Evolutionary conservation across 2,797 vertebrate genomes (phyloP).

Genomic region (Falco biarmicus): DNA sequence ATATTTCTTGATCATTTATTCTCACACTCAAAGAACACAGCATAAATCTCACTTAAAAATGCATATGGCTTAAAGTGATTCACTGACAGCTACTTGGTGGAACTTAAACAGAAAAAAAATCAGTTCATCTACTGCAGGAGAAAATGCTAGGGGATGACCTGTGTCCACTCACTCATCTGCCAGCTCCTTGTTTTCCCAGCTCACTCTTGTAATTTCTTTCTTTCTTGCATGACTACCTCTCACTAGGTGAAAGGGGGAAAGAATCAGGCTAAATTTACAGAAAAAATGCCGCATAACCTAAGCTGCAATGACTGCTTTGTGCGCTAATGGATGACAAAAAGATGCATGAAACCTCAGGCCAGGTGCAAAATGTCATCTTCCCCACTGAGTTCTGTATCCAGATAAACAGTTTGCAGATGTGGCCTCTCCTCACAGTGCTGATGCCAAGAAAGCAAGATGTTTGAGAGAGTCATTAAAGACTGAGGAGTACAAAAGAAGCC

Average conservation of each 20-base stretch:
- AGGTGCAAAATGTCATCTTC: not conserved
- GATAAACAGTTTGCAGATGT: not conserved
- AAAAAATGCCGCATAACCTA: not conserved
- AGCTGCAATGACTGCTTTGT: not conserved
- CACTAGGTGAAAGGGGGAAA: not conserved
- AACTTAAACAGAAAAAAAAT: not conserved
- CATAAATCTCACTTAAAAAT: not conserved
- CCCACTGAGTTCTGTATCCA: not conserved
- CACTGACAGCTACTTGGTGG: not conserved
- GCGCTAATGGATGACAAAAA: not conserved
- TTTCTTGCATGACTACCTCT: not conserved
- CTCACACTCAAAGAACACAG: not conserved
- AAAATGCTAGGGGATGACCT: not conserved
- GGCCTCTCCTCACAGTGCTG: not conserved
- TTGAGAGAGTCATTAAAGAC: not conserved
- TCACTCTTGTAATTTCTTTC: not conserved
- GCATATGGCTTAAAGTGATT: not conserved
- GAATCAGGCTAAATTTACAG: not conserved
- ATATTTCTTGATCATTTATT: not conserved
- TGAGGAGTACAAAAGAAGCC: not conserved
- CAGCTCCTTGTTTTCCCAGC: not conserved
- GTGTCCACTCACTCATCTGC: not conserved
- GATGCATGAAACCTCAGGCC: not conserved
- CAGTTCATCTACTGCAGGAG: not conserved
- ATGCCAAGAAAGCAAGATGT: not conserved